A percentile compares a stretch with the other conserved stretches of the same genome.
phyloP scores from a whole-genome alignment of 2,888 invertebrate genomes.

The Rapana venosa region DNA sequence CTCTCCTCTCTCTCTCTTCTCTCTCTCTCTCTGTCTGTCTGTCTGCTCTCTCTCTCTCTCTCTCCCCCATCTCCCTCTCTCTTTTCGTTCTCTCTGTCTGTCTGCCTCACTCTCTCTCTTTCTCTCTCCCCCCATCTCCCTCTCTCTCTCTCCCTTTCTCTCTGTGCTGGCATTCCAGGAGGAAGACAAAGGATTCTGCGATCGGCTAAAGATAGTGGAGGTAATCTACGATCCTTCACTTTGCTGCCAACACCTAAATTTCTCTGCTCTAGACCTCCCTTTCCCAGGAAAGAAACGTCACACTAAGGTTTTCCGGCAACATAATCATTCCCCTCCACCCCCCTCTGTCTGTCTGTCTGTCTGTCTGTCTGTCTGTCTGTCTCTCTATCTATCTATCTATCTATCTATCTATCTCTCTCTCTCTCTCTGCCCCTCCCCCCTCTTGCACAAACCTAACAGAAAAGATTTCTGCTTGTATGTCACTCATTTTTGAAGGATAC shows the following conservation, averaged over 20 bases:
- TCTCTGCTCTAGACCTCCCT: too few relatives aligned
- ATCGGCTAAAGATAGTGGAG: too few relatives aligned
- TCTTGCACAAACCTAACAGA: not conserved
- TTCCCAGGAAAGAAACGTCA: too few relatives aligned
- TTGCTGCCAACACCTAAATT: too few relatives aligned
- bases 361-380: conserved; percentile 9
- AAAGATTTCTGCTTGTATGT: too few relatives aligned
- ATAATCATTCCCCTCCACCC: not conserved
- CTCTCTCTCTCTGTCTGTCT: not conserved
- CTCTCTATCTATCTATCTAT: not conserved
- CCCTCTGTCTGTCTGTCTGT: not conserved
- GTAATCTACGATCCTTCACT: too few relatives aligned
- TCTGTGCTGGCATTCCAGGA: not conserved
- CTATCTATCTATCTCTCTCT: conserved; percentile 15
- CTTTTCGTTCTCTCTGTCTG: not conserved
- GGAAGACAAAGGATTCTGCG: not conserved
- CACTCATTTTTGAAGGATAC: too few relatives aligned
- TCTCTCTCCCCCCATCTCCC: not conserved
- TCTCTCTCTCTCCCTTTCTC: not conserved
- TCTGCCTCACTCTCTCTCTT: not conserved
- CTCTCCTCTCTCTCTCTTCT: not conserved
- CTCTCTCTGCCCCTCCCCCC: not conserved
- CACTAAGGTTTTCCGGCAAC: too few relatives aligned
- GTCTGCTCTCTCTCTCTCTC: not conserved
- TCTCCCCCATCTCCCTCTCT: not conserved